Base-by-base conservation (phyloP, 2,797 vertebrate species). In the Cygnus olor region DNA sequence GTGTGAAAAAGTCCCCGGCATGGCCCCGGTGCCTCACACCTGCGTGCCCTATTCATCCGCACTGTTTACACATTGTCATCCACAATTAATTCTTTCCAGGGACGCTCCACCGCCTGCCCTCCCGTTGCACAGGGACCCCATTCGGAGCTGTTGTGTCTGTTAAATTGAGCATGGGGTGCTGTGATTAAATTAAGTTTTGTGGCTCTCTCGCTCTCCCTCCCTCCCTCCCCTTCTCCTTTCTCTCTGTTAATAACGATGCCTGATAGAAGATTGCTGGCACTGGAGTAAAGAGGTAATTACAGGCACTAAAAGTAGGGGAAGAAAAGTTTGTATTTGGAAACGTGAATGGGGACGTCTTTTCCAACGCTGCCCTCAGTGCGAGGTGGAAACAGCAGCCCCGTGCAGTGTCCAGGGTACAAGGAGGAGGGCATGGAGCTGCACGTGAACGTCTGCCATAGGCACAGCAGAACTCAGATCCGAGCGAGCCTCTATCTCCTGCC, bases 41-140 rank as follows among this genome's bases (percentile, higher is more conserved):
- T 99, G 99, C 99, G 91, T 97, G 90, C 97, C 97, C 99, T 98
- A 99, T 99, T 99, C 99, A 99, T 98, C 98, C 93, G 97, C 98
- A 97, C 97, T 99, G 99, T 99, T 99, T 99, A 99, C 99, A 99
- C 98, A 98, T 98, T 99, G 99, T 99, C 99, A 99, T 98, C 98
- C 97, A 97, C 99, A 99, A 99, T 99, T 99, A 99, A 98, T 98
- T 98, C 98, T 98, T 99, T 98, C 98, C 97, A 97, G 96, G 97
- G 97, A 97, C 96, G 86, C 96, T 90, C 63, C 95, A 96, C 97
- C 97, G 97, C 97, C 95, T 98, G 98, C 98, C 98, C 98, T 98
- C 98, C 88, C 32, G 65, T 97, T 98, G 98, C 98, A 98, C 98
- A 98, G 98, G 90, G 97, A 98, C 98, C 98, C 98, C 98, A 98